These are phyloP conservation scores for Phoebastria nigripes DNA, from an alignment of 2,797 vertebrate species.

Conservation along the genomic window DNA sequence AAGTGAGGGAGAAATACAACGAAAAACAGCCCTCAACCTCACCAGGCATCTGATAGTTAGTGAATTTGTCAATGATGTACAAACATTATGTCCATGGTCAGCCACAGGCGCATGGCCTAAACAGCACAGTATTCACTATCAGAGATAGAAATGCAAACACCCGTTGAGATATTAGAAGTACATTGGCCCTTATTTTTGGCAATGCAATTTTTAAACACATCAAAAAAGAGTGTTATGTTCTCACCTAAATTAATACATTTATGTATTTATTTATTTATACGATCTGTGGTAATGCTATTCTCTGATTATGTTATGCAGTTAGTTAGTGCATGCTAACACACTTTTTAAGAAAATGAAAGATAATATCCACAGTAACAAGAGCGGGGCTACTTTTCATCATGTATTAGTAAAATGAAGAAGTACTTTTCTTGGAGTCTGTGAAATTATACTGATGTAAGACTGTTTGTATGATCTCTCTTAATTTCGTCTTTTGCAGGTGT, in stretches of 20 bases:
- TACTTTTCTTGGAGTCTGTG: neutral
- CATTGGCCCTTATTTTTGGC: neutral
- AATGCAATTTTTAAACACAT: neutral
- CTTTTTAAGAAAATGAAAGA: neutral
- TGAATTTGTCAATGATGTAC: neutral
- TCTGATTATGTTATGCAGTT: neutral
- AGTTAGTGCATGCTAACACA: neutral
- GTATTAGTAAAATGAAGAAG: neutral
- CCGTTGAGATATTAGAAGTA: neutral
- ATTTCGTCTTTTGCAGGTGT: neutral
- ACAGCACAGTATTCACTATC: neutral
- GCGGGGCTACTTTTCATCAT: neutral
- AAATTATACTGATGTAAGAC: neutral
- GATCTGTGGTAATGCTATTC: neutral
- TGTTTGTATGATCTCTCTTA: neutral
- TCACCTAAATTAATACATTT: neutral
- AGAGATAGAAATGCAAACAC: neutral
- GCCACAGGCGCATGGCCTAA: neutral
- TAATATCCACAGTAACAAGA: neutral
- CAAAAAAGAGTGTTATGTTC: accelerated
- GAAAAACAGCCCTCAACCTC: neutral
- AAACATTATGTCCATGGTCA: neutral
- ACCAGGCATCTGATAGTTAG: neutral
- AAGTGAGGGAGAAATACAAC: neutral
- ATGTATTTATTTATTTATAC: neutral